Percentiles rank a stretch among this genome's conserved stretches.
Evolutionary conservation across 2,888 invertebrate species (phyloP).

Genomic region (Thalpophila matura): DNA sequence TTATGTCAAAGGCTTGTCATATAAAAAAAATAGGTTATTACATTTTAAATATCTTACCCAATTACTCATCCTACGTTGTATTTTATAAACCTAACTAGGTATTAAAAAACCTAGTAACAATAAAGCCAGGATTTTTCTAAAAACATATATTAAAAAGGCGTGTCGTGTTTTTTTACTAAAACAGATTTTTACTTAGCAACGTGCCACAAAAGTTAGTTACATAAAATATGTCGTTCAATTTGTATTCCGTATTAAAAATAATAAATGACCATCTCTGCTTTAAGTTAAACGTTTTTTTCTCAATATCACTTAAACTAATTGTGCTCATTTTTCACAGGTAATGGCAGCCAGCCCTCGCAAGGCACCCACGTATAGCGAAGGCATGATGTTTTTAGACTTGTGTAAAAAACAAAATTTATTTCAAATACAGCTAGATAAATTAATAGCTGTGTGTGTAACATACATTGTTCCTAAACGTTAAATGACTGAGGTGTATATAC

Average conservation of each 20-base stretch:
- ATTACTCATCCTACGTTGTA: no score
- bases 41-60: no score
- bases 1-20: no score
- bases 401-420: constrained; percentile 57
- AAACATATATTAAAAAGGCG: constrained; percentile 10
- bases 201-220: constrained; percentile 44
- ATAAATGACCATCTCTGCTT: constrained; percentile 58
- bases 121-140: neutral
- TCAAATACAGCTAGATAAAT: constrained; percentile 27
- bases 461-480: constrained; percentile 67
- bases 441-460: constrained; percentile 71
- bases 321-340: constrained; percentile 80
- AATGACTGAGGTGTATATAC: constrained; percentile 75
- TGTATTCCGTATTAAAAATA: constrained; percentile 65
- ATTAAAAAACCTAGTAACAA: neutral
- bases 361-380: constrained; percentile 83
- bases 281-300: constrained; percentile 60
- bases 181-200: constrained; percentile 53
- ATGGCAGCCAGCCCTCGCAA: constrained; percentile 79
- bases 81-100: neutral
- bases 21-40: no score
- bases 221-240: constrained; percentile 62
- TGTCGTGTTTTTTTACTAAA: constrained; percentile 52
- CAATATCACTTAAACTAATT: constrained; percentile 66
- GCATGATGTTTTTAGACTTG: constrained; percentile 59